Conservation (phyloP, 2,797 vertebrate species). For the Danio aesculapii region DNA sequence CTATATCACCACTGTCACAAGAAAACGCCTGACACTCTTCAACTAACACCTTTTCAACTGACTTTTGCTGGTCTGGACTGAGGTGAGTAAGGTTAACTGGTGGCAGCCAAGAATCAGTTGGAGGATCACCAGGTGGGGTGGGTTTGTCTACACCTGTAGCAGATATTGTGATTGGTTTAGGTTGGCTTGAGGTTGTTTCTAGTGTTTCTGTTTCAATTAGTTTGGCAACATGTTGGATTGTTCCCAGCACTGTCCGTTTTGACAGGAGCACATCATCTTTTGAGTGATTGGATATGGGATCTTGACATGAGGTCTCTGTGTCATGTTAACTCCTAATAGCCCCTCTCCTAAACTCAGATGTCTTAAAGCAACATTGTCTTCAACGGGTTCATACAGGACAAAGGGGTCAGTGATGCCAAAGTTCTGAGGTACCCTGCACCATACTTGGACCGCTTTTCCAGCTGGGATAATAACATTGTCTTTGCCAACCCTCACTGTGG, state of each 20-base stretch:
- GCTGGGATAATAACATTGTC: not conserved
- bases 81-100: conserved; percentile 35
- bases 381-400: conserved; percentile 38
- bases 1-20: not conserved
- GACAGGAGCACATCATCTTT: conserved; percentile 34
- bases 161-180: not conserved
- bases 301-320: not conserved
- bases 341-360: conserved; percentile 44
- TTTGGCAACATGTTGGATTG: conserved; percentile 44
- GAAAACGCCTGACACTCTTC: not conserved
- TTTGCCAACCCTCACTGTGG: conserved; percentile 9
- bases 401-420: conserved; percentile 25
- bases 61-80: conserved; percentile 18
- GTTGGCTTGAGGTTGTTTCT: not conserved
- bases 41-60: not conserved
- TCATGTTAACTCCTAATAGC: conserved; percentile 36
- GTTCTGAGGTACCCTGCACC: conserved; percentile 37
- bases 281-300: conserved; percentile 50
- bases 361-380: not conserved
- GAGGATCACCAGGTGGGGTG: not conserved
- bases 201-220: not conserved
- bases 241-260: conserved; percentile 20
- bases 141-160: not conserved
- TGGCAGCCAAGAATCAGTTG: conserved; percentile 6
- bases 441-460: conserved; percentile 22